Percentiles rank a stretch among this genome's conserved stretches.
Conservation (phyloP, 2,888 invertebrate species). For the Platycnemis pennipes region DNA sequence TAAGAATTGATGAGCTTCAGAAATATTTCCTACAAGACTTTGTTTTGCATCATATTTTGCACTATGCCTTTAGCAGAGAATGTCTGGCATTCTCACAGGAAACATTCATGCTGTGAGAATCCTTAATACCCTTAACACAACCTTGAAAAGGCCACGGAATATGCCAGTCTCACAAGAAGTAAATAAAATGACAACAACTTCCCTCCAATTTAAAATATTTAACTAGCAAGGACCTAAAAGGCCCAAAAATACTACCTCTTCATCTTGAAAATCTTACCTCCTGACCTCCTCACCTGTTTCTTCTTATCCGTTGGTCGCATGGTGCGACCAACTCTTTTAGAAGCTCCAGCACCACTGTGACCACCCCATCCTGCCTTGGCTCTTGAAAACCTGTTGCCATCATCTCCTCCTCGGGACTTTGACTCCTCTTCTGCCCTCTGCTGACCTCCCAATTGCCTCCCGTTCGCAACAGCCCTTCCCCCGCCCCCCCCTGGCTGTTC, state of each 20-base stretch:
- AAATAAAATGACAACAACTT: too few relatives aligned
- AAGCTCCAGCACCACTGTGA: not conserved
- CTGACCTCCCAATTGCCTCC: not conserved
- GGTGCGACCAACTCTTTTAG: not conserved
- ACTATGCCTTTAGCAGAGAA: too few relatives aligned
- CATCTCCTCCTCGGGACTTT: not conserved
- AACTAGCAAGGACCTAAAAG: slow-evolving; percentile 25
- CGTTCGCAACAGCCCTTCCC: not conserved
- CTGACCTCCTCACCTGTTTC: slow-evolving; percentile 25
- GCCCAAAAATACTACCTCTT: slow-evolving; percentile 43
- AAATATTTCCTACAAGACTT: not conserved
- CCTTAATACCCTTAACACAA: not conserved
- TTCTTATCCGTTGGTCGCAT: not conserved
- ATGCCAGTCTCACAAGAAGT: too few relatives aligned
- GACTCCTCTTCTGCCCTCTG: not conserved
- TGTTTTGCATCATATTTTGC: too few relatives aligned
- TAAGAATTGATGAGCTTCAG: slow-evolving; percentile 16
- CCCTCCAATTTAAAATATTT: not conserved
- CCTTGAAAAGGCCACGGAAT: not conserved
- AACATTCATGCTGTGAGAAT: too few relatives aligned
- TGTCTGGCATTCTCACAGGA: too few relatives aligned
- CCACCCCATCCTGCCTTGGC: slow-evolving; percentile 2
- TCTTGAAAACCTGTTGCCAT: not conserved
- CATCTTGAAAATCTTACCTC: slow-evolving; percentile 29
- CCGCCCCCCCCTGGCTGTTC: not conserved